These are phyloP conservation scores for Brenthis hecate DNA, from an alignment of 2,888 invertebrate genomes.

Conservation along the genomic window DNA sequence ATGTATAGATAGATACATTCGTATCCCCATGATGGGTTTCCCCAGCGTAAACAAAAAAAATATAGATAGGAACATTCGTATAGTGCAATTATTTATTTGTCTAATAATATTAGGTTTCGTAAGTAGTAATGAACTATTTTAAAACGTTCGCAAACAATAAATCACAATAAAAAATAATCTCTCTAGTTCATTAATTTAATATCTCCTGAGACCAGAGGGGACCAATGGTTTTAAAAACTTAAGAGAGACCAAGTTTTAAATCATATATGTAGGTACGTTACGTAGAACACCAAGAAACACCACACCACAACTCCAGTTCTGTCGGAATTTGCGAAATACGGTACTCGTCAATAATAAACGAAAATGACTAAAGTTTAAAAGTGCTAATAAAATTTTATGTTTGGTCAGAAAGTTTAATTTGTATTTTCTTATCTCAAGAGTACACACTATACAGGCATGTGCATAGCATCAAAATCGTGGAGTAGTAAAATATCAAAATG, in stretches of 20 bases:
- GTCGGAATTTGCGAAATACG: conserved; percentile 2
- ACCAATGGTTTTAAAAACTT: too few relatives aligned
- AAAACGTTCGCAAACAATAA: too few relatives aligned
- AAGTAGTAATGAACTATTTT: too few relatives aligned
- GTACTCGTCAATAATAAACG: conserved; percentile 13
- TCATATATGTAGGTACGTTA: not conserved
- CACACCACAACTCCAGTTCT: conserved; percentile 5
- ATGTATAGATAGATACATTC: too few relatives aligned
- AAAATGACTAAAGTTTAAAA: conserved; percentile 12
- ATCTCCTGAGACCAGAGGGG: too few relatives aligned
- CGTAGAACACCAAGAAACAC: not conserved
- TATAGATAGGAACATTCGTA: too few relatives aligned
- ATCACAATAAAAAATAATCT: too few relatives aligned
- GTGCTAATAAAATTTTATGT: conserved; percentile 17
- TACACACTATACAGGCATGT: conserved; percentile 5
- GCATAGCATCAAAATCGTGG: not conserved
- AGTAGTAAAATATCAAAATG: conserved; percentile 28
- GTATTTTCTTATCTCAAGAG: conserved; percentile 9
- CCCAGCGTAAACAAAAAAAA: too few relatives aligned
- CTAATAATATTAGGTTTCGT: too few relatives aligned
- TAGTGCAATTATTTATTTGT: too few relatives aligned
- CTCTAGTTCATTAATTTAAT: too few relatives aligned
- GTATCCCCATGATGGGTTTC: too few relatives aligned
- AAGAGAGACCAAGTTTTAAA: not conserved
- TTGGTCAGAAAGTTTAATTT: conserved; percentile 20